Percentiles rank a stretch among this genome's conserved stretches.
phyloP scores from a whole-genome alignment of 2,888 invertebrate species.

The Oegoconia quadripuncta region DNA sequence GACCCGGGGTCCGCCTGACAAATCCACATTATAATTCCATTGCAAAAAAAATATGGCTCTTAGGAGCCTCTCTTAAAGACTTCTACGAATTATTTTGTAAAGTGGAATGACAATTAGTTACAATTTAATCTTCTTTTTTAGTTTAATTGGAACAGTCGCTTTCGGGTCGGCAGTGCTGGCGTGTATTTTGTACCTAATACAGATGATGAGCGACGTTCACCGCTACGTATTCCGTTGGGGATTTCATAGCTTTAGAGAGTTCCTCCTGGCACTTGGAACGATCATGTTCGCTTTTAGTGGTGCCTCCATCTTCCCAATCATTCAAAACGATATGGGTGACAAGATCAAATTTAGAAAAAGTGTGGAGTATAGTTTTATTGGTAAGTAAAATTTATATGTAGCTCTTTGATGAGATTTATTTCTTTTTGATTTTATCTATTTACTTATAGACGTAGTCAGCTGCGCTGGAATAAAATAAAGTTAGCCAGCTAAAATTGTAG shows the following conservation, averaged over 20 bases:
- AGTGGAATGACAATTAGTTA: too few relatives aligned
- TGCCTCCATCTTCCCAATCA: slow-evolving; percentile 87
- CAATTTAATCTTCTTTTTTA: slow-evolving; percentile 37
- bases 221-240: slow-evolving; percentile 66
- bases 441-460: neutral
- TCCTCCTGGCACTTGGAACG: slow-evolving; percentile 84
- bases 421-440: neutral
- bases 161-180: slow-evolving; percentile 80
- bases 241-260: slow-evolving; percentile 79
- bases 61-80: too few relatives aligned
- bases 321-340: slow-evolving; percentile 87
- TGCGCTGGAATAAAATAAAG: too few relatives aligned
- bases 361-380: slow-evolving; percentile 79
- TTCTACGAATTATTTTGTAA: neutral
- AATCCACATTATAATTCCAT: too few relatives aligned
- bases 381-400: slow-evolving; percentile 54
- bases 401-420: neutral
- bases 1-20: too few relatives aligned
- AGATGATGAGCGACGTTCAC: slow-evolving; percentile 77
- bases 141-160: slow-evolving; percentile 82
- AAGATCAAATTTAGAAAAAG: slow-evolving; percentile 82
- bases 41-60: too few relatives aligned
- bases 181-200: slow-evolving; percentile 80
- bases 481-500: too few relatives aligned
- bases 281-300: slow-evolving; percentile 86